Base-by-base conservation (phyloP, 1,140 invertebrate species). In the Pogonognathellus flavescens region DNA sequence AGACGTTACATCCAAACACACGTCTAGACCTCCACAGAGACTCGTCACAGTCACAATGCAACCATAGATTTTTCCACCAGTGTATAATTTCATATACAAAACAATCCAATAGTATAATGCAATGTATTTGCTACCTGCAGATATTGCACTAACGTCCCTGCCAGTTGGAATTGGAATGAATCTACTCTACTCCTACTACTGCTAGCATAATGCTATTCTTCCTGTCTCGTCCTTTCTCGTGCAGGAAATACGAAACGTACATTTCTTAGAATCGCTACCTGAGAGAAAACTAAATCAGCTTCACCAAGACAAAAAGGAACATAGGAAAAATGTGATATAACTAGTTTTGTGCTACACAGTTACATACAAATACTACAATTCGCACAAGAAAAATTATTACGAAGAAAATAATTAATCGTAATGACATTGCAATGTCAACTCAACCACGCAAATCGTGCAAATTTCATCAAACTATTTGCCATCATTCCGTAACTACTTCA, bases 211-310 rank as follows among this genome's bases (percentile, higher is more conserved):
- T 41, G 31, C 31, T 41, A 41, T 41, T 41, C 31, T 41, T 41
- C 31, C 31, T 41, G 53, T 14, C 1, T n/a, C 53, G 11, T 13
- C 11, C 9, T 76, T 31, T 76, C 41, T 18, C 70, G 41, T 49
- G 41, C 70, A 76, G 70, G 70, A 76, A 76, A 76, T 76, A 76
- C n/a, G n/a, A n/a, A 76, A 50, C 41, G 31, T 3, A 41, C 31
- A 6, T 41, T 41, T 41, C 31, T 41, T 41, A 41, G 31, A 41
- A 41, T 41, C 6, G 31, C n/a, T 50, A 76, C 70, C 16, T 76
- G 25, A 49, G 31, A 76, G 70, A 76, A 76, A 76, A 20, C 25
- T 5, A 66, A 41, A 31, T n/a, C n/a, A 5, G 25, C 2, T 76
- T 6, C 25, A 41, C 11, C 16, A 70, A 31, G 1, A 20, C 70